Conservation (phyloP, 2,797 vertebrate species). For the Ctenopoma multispine region DNA sequence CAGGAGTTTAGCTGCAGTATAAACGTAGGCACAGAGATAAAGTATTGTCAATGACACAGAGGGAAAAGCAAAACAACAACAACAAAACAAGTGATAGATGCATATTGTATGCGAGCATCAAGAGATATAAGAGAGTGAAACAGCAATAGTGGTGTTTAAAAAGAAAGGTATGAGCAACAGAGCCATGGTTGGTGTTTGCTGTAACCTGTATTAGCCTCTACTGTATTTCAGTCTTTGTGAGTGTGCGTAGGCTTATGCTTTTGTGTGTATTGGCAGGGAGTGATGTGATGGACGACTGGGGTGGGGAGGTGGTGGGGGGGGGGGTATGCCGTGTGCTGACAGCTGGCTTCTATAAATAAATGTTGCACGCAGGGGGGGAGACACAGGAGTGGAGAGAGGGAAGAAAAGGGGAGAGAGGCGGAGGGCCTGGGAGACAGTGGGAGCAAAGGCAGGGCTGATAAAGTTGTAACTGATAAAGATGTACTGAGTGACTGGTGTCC, state of each 20-base stretch:
- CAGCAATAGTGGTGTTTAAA: constrained; percentile 13
- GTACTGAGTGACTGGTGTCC: constrained; percentile 42
- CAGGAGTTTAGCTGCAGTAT: background rate
- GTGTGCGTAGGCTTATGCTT: constrained; percentile 36
- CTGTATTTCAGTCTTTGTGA: constrained; percentile 32
- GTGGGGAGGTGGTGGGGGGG: constrained; percentile 35
- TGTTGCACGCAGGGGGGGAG: constrained; percentile 60
- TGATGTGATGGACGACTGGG: constrained; percentile 44
- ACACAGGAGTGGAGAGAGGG: constrained; percentile 24
- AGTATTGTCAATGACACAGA: background rate
- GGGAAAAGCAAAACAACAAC: background rate
- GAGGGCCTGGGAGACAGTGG: background rate
- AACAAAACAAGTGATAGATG: background rate
- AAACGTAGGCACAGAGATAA: background rate
- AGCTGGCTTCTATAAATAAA: constrained; percentile 84
- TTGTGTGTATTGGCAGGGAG: constrained; percentile 30
- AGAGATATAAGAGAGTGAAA: constrained; percentile 12
- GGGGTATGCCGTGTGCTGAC: constrained; percentile 66
- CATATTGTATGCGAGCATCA: background rate
- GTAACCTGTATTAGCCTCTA: constrained; percentile 32
- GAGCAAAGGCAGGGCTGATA: constrained; percentile 22
- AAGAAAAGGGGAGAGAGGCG: constrained; percentile 8
- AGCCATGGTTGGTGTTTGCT: constrained; percentile 43
- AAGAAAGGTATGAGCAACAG: constrained; percentile 29
- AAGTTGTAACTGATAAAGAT: constrained; percentile 51